phyloP scores from a whole-genome alignment of 2,113 vertebrate species.

The Platysternon megacephalum region DNA sequence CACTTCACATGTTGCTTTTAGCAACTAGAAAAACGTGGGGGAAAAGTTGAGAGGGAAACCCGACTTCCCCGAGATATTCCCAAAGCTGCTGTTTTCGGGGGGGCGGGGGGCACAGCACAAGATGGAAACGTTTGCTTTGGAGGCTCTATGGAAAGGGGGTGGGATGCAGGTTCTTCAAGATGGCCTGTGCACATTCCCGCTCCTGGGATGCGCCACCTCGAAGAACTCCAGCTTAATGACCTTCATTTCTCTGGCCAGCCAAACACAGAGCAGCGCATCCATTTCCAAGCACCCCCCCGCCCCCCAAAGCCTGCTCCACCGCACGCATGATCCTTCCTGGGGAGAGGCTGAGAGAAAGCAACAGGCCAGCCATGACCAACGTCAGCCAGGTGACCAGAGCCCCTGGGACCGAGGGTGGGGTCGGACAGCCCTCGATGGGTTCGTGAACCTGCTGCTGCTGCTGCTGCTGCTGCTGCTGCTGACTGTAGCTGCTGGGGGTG shows the following conservation, averaged over 20 bases:
- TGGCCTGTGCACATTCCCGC: background rate
- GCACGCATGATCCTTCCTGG: background rate
- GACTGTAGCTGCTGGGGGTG: constrained; percentile 77
- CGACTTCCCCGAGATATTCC: background rate
- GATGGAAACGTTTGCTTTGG: background rate
- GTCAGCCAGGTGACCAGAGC: background rate
- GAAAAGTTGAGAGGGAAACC: no score
- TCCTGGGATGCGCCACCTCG: background rate
- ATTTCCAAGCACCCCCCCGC: background rate
- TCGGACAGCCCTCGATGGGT: background rate
- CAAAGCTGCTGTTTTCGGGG: background rate
- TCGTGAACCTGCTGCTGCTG: constrained; percentile 78
- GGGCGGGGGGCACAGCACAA: no score
- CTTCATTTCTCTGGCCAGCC: background rate
- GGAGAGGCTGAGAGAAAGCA: background rate
- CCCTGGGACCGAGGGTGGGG: background rate
- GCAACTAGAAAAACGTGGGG: no score
- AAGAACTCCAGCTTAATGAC: no score
- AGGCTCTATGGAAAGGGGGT: background rate
- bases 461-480: constrained; percentile 71
- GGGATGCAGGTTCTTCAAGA: background rate
- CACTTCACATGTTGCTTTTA: no score
- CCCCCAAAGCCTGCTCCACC: background rate
- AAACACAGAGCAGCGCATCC: background rate
- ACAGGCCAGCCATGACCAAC: no score